Evolutionary conservation across 2,113 vertebrate species (phyloP), one percentile per base, ranked within the genome.

Genomic region (Periophthalmodon schlosseri): DNA sequence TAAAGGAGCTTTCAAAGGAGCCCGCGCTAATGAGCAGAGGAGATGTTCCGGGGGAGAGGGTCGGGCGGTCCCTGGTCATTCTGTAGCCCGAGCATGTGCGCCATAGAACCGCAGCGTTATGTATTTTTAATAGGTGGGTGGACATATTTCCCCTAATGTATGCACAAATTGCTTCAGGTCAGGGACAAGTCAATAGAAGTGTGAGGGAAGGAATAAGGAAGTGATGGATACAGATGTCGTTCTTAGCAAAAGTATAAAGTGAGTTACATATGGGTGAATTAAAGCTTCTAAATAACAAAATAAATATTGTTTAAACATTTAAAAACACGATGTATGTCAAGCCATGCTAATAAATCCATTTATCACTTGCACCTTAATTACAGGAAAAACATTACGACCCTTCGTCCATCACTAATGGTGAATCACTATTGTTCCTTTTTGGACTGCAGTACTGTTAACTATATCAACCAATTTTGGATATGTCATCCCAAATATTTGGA

Each of bases 111-210:
- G 70, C 78, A 77, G 60, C 13, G 24, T 84, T 46, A 87, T 85
- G 82, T 75, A 78, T 87, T 76, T 89, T 86, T 86, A 83, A 86
- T 83, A 47, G 50, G 70, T 72, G 70, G 75, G 69, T 80, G 86
- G 76, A 77, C 72, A 77, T 74, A 69, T 87, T 89, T 84, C 70
- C 52, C 77, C 36, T 86, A 84, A 88, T 77, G 65, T 79, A 87
- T 81, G 73, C 82, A 74, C 46, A 67, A 61, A 73, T 75, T 68
- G 73, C 73, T 73, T 21, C 50, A 65, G 77, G 83, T 90, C 78
- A 82, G 71, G 69, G 28, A 1, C n/a, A 44, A 44, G 65, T 78
- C 23, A 77, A 81, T 74, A 81, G 70, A 54, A 58, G 23, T 56
- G 66, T 56, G 50, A 69, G 33, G 68, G 67, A 44, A 18, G 69